Percentiles rank a stretch among this genome's conserved stretches.
Conservation (phyloP, 1,140 invertebrate genomes). For the Ooceraea biroi region DNA sequence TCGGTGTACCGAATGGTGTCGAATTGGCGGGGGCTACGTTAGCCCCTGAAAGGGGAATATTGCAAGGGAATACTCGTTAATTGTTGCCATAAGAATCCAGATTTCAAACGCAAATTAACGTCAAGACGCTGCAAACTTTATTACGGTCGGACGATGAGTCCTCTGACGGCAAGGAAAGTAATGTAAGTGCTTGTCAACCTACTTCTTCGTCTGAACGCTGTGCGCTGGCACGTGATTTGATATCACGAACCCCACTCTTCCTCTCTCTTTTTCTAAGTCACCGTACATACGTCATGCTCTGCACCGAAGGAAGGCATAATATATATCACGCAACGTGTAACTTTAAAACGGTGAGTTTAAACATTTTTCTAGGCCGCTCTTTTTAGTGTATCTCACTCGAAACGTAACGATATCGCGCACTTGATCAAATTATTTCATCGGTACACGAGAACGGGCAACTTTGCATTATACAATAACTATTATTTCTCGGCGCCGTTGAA, state of each 20-base stretch:
- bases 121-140: conserved; percentile 12
- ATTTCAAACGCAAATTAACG: conserved; percentile 29
- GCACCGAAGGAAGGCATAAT: not conserved
- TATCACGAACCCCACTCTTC: conserved; percentile 19
- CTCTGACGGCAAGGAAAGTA: conserved; percentile 1
- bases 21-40: not conserved
- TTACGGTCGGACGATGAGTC: conserved; percentile 13
- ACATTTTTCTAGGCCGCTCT: too few relatives aligned
- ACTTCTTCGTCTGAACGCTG: conserved; percentile 26
- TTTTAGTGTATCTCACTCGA: not conserved
- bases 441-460: not conserved
- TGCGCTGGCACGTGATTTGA: conserved; percentile 10
- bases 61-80: not conserved
- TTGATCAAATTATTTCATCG: conserved; percentile 1
- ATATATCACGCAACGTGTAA: conserved; percentile 3
- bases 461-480: not conserved
- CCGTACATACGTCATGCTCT: conserved; percentile 1
- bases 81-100: not conserved
- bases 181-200: conserved; percentile 47
- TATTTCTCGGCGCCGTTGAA: conserved; percentile 2
- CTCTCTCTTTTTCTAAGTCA: not conserved
- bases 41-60: not conserved
- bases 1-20: conserved; percentile 26
- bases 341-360: not conserved
- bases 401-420: not conserved